Evolutionary conservation across 2,113 vertebrate genomes (phyloP).

Genomic region (Bufo gargarizans): DNA sequence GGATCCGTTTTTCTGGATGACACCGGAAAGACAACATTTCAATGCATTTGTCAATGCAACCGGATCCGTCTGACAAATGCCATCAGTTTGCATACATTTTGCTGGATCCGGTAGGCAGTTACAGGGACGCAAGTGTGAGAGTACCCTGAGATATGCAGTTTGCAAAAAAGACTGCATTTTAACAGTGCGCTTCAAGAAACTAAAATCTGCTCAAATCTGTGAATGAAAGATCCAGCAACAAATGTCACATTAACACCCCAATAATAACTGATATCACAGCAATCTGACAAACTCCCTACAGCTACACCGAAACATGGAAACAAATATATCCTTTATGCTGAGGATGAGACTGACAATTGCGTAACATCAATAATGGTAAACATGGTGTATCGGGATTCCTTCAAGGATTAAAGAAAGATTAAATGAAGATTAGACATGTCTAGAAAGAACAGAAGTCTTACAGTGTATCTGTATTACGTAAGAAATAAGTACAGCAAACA

Average conservation of each 20-base stretch:
- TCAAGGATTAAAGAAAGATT: slow-evolving; percentile 17
- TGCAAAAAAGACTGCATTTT: no score
- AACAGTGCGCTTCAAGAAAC: no score
- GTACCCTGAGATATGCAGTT: no score
- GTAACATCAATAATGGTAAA: slow-evolving; percentile 6
- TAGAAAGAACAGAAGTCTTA: neutral
- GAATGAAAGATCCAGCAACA: neutral
- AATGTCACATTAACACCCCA: neutral
- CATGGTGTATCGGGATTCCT: neutral
- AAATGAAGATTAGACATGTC: slow-evolving; percentile 15
- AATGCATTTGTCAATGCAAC: no score
- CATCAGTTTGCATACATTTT: no score
- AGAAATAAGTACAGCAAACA: neutral
- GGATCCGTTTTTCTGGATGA: no score
- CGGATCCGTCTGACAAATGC: no score
- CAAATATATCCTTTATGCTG: neutral
- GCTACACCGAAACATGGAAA: neutral
- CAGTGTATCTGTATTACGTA: neutral
- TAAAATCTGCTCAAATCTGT: no score
- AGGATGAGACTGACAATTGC: slow-evolving; percentile 2
- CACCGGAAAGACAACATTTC: no score
- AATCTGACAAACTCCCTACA: neutral
- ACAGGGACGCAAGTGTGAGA: no score
- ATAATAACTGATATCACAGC: neutral
- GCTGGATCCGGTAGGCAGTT: no score